Evolutionary conservation across 2,113 vertebrate species (phyloP).

Genomic region (Miniopterus natalensis): DNA sequence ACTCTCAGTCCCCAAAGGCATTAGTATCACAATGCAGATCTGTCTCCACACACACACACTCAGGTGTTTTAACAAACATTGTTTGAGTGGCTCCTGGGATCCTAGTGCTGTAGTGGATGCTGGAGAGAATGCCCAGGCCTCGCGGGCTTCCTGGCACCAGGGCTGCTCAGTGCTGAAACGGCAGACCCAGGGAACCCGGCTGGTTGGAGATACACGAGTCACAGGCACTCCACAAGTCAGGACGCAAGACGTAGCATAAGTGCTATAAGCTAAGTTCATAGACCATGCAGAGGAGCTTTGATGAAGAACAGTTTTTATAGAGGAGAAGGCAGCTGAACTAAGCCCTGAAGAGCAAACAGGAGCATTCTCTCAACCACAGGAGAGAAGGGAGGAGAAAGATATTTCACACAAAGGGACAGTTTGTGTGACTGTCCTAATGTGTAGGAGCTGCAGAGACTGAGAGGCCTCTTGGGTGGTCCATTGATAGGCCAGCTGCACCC

Average conservation of each 20-base stretch:
- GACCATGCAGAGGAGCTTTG: background rate
- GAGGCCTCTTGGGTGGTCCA: background rate
- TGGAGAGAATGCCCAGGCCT: background rate
- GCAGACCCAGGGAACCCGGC: background rate
- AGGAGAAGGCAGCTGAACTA: no score
- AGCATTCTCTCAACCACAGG: background rate
- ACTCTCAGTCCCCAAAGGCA: background rate
- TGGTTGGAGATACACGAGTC: background rate
- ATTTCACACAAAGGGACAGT: background rate
- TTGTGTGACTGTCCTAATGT: background rate
- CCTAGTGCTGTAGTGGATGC: background rate
- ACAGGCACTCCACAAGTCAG: background rate
- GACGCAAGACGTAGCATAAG: background rate
- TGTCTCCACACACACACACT: background rate
- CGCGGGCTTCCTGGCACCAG: background rate
- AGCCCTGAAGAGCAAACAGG: background rate
- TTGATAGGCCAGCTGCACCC: no score
- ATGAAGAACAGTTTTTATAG: background rate
- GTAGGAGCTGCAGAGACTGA: fast-evolving
- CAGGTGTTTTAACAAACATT: background rate
- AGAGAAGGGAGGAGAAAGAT: background rate
- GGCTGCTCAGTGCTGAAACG: background rate
- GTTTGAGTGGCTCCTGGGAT: background rate
- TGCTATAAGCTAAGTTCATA: no score
- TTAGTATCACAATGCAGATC: no score